Evolutionary conservation across 2,113 vertebrate genomes (phyloP).

Genomic region (Rhabdomys dilectus): DNA sequence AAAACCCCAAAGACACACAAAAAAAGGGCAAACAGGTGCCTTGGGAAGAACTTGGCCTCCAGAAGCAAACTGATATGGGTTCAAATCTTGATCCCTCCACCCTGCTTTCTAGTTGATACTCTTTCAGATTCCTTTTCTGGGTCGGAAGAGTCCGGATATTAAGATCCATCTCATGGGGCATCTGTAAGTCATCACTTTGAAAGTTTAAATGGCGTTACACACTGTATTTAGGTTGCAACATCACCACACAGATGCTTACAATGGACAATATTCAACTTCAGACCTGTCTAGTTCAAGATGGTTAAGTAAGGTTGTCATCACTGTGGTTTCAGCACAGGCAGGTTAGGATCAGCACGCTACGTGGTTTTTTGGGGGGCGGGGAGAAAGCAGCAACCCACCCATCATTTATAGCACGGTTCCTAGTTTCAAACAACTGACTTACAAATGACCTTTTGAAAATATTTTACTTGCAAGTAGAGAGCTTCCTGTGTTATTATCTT

Average conservation of each 20-base stretch:
- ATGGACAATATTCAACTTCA: conserved; percentile 60
- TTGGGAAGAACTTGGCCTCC: not conserved
- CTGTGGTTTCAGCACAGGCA: conserved; percentile 63
- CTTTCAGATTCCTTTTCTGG: conserved; percentile 27
- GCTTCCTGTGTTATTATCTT: conserved; percentile 75
- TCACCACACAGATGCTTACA: conserved; percentile 62
- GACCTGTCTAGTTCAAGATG: conserved; percentile 63
- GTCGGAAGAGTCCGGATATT: conserved; percentile 32
- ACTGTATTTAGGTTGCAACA: conserved; percentile 64
- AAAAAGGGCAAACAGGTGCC: not conserved
- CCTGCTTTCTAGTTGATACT: not conserved
- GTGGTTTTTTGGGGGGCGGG: not conserved
- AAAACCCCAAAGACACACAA: not conserved
- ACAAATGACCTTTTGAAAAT: conserved; percentile 69
- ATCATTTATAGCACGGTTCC: conserved; percentile 53
- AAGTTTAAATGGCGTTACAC: conserved; percentile 32
- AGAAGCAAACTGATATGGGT: not conserved
- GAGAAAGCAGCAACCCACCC: conserved; percentile 20
- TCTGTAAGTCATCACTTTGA: conserved; percentile 51
- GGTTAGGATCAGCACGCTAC: conserved; percentile 58
- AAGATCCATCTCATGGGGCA: not conserved
- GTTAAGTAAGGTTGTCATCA: conserved; percentile 50
- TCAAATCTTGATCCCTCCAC: not conserved
- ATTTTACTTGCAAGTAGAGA: conserved; percentile 73
- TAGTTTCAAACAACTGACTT: conserved; percentile 71